These are phyloP conservation scores for Molossus alvarezi DNA, from an alignment of 2,797 vertebrate genomes.

Conservation along the genomic window DNA sequence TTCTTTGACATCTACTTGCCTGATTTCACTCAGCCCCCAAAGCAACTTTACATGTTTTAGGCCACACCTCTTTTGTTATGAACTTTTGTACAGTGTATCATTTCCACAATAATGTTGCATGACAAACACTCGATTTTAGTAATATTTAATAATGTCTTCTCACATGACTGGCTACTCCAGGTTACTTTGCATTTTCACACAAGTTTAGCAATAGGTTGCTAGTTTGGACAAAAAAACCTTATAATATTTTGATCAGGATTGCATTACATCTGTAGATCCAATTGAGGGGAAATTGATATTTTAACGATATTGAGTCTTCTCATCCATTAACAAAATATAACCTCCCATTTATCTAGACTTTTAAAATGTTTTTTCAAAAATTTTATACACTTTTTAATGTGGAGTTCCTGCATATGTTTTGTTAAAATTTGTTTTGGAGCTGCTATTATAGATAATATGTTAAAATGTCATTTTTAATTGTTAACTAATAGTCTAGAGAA, in stretches of 20 bases:
- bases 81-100: neutral
- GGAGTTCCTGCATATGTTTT: neutral
- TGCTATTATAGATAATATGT: slow-evolving; percentile 21
- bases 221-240: slow-evolving; percentile 20
- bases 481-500: neutral
- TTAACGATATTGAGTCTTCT: neutral
- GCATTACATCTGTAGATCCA: neutral
- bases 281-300: neutral
- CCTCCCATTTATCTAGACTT: neutral
- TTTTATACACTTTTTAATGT: neutral
- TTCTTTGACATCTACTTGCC: neutral
- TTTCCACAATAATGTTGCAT: neutral
- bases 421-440: neutral
- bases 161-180: neutral
- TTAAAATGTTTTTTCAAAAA: slow-evolving; percentile 3
- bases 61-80: neutral
- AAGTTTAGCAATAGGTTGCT: neutral
- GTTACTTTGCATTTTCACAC: neutral
- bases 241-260: neutral
- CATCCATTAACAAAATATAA: slow-evolving; percentile 5
- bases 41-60: neutral
- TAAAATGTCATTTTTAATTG: neutral
- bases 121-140: neutral
- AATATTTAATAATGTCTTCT: neutral
- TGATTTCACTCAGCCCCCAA: neutral